phyloP scores from a whole-genome alignment of 2,113 vertebrate genomes.

The Delphinapterus leucas region DNA sequence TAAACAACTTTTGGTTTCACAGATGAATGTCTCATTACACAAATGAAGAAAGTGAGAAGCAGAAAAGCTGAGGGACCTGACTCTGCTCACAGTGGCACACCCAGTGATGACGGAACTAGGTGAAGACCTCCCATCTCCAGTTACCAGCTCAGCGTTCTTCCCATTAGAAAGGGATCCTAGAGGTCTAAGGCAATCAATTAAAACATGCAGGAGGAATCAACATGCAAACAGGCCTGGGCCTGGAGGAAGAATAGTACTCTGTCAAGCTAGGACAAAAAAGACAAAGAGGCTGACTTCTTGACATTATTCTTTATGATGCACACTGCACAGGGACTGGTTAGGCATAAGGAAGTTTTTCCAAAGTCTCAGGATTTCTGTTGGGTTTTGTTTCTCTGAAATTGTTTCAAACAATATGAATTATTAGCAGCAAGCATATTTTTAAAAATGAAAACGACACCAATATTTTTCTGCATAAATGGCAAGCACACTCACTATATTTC shows the following conservation, averaged over 20 bases:
- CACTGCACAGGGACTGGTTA: background rate
- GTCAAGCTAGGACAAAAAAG: background rate
- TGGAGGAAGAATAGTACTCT: background rate
- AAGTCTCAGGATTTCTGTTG: background rate
- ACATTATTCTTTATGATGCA: background rate
- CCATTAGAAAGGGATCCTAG: background rate
- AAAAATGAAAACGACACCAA: slow-evolving; percentile 34
- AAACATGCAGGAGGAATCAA: background rate
- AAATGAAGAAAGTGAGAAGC: background rate
- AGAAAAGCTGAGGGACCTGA: background rate
- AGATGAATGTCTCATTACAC: background rate
- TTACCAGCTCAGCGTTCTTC: background rate
- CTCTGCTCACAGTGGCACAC: background rate
- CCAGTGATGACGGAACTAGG: background rate
- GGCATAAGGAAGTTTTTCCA: background rate
- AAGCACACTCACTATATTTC: slow-evolving; percentile 34
- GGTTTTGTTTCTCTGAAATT: background rate
- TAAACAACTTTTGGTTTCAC: background rate
- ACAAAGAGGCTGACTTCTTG: background rate
- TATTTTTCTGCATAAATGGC: slow-evolving; percentile 32
- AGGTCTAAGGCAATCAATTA: background rate
- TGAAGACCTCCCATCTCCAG: background rate
- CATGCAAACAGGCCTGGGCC: background rate
- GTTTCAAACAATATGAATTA: slow-evolving; percentile 42
- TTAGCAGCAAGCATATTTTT: slow-evolving; percentile 23